These are phyloP conservation scores for Ataeniobius toweri DNA, from an alignment of 2,797 vertebrate species.

Conservation along the genomic window DNA sequence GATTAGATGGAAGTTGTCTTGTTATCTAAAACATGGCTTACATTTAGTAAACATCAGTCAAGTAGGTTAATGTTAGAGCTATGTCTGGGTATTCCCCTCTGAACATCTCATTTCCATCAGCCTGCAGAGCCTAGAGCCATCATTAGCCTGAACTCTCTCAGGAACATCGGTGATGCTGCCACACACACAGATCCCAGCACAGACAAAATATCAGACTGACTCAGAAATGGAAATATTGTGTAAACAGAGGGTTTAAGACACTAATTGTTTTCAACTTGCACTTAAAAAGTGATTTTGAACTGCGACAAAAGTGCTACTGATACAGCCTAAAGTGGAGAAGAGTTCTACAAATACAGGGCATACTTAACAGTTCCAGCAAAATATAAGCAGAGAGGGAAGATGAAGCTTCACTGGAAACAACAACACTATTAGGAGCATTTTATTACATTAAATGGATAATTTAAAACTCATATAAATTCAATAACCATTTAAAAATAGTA, in stretches of 20 bases:
- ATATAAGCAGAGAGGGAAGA: neutral
- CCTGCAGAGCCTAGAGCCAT: conserved; percentile 56
- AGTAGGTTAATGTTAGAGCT: conserved; percentile 62
- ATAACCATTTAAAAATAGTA: conserved; percentile 1
- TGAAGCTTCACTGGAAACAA: neutral
- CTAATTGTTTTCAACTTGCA: conserved; percentile 1
- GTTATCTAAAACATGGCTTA: conserved; percentile 38
- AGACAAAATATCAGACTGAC: conserved; percentile 32
- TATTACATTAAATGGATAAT: neutral
- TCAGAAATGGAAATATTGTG: conserved; percentile 37
- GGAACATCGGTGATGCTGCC: conserved; percentile 52
- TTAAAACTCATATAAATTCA: neutral
- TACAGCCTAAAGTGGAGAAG: neutral
- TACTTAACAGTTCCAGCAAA: neutral
- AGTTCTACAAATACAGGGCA: neutral
- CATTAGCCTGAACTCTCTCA: conserved; percentile 63
- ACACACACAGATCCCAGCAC: conserved; percentile 41
- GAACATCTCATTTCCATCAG: conserved; percentile 73
- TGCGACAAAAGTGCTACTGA: neutral
- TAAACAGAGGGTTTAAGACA: neutral
- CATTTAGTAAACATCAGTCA: conserved; percentile 62
- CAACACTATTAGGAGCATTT: neutral
- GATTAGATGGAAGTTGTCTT: conserved; percentile 31
- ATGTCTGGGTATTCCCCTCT: conserved; percentile 62
- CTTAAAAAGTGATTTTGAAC: neutral